These are phyloP conservation scores for Amphiprion clarkii DNA, from an alignment of 2,797 vertebrate genomes.

Conservation along the genomic window DNA sequence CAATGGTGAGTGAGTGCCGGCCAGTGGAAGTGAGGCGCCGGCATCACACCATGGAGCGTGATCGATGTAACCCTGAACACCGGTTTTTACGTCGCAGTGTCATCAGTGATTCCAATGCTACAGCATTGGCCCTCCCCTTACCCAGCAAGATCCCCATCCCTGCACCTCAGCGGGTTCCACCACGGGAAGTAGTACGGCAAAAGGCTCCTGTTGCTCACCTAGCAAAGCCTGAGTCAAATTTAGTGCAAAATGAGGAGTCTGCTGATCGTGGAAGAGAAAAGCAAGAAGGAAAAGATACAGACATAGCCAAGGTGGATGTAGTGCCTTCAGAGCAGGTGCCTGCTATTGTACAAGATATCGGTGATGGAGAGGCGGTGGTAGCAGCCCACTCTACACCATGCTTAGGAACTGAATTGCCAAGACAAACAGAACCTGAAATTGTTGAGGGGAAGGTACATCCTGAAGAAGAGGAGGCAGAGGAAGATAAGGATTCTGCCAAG, in stretches of 20 bases:
- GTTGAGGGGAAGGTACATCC: slow-evolving; percentile 60
- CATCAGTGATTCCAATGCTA: slow-evolving; percentile 97
- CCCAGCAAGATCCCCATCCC: slow-evolving; percentile 88
- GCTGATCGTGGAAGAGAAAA: slow-evolving; percentile 38
- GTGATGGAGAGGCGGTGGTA: slow-evolving; percentile 63
- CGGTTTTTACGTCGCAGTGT: slow-evolving; percentile 97
- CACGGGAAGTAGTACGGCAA: slow-evolving; percentile 66
- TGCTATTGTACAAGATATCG: slow-evolving; percentile 54
- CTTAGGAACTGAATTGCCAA: slow-evolving; percentile 59
- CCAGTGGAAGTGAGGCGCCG: slow-evolving; percentile 91
- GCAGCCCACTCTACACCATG: slow-evolving; percentile 37
- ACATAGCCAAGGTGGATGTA: slow-evolving; percentile 72
- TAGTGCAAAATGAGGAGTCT: slow-evolving; percentile 58
- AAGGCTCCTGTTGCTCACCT: slow-evolving; percentile 60
- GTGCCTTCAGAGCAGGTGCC: slow-evolving; percentile 71
- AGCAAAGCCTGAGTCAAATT: slow-evolving; percentile 46
- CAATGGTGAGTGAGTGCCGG: slow-evolving; percentile 88
- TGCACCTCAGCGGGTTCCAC: slow-evolving; percentile 73
- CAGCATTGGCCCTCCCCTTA: slow-evolving; percentile 91
- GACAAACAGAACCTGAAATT: slow-evolving; percentile 67
- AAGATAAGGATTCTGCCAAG: slow-evolving; percentile 80
- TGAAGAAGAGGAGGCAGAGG: slow-evolving; percentile 79
- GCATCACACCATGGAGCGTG: slow-evolving; percentile 98
- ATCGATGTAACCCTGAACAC: slow-evolving; percentile 93
- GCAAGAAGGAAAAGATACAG: slow-evolving; percentile 47